Percentiles rank a stretch among this genome's conserved stretches.
Conservation (phyloP, 2,113 vertebrate species). For the Vulpes vulpes region DNA sequence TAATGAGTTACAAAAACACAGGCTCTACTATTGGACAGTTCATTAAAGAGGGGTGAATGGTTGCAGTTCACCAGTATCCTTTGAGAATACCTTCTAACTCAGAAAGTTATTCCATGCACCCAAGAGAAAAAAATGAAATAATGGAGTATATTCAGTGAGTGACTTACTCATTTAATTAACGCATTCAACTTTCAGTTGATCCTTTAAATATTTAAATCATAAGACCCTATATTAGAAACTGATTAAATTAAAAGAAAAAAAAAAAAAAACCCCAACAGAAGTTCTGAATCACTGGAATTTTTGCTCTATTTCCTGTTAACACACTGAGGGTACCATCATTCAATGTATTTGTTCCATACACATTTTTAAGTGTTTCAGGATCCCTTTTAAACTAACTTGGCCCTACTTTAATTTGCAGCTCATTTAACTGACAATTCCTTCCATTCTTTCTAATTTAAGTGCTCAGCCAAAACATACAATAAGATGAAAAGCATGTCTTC, state of each 20-base stretch:
- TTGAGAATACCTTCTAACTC: constrained; percentile 53
- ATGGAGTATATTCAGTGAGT: neutral
- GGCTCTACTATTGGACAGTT: neutral
- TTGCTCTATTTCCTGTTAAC: constrained; percentile 89
- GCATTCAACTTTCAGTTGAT: constrained; percentile 75
- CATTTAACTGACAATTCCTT: constrained; percentile 79
- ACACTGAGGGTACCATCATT: constrained; percentile 81
- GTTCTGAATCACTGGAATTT: constrained; percentile 89
- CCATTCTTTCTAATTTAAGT: constrained; percentile 70
- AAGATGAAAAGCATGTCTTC: constrained; percentile 63
- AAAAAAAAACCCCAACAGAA: constrained; percentile 58
- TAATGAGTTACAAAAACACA: constrained; percentile 50
- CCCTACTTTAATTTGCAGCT: constrained; percentile 60
- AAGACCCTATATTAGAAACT: constrained; percentile 73
- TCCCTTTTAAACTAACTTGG: constrained; percentile 60
- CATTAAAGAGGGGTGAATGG: neutral
- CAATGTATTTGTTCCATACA: constrained; percentile 73
- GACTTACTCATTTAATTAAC: constrained; percentile 56
- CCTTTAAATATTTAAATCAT: constrained; percentile 85
- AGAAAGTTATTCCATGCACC: constrained; percentile 37
- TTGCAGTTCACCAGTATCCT: constrained; percentile 49
- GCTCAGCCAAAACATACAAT: constrained; percentile 30
- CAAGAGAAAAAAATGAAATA: constrained; percentile 46
- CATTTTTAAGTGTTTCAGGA: constrained; percentile 72
- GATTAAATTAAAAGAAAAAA: neutral